Conservation (phyloP, 2,113 vertebrate species). For the Callopanchax toddi region DNA sequence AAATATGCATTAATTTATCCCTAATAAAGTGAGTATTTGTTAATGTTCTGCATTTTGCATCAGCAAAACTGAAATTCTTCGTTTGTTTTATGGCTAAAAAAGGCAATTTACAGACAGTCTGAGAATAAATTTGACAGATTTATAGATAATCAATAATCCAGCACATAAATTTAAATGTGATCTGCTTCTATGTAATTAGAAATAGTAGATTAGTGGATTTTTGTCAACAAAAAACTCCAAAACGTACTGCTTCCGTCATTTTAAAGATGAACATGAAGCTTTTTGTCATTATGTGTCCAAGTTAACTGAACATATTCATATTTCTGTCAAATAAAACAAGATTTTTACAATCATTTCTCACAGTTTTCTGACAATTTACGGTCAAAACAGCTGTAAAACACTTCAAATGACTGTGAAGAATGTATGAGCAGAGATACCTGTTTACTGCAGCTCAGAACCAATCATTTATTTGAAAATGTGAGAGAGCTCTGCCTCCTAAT, state of each 20-base stretch:
- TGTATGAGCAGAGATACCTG: constrained; percentile 7
- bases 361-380: neutral
- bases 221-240: neutral
- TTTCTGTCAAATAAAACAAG: neutral
- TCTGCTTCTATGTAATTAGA: constrained; percentile 4
- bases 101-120: neutral
- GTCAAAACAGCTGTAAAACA: neutral
- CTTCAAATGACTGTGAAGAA: constrained; percentile 5
- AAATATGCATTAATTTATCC: too few relatives aligned
- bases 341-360: neutral
- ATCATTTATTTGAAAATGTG: constrained; percentile 3
- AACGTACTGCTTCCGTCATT: neutral
- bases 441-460: neutral
- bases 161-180: neutral
- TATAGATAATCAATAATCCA: neutral
- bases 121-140: neutral
- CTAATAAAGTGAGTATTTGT: too few relatives aligned
- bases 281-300: neutral
- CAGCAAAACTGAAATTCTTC: too few relatives aligned
- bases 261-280: neutral
- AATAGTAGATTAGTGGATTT: neutral
- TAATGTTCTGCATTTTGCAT: too few relatives aligned
- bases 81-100: neutral
- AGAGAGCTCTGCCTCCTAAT: neutral
- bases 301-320: neutral